Evolutionary conservation across 2,888 invertebrate species (phyloP).

Genomic region (Scotopteryx bipunctaria): DNA sequence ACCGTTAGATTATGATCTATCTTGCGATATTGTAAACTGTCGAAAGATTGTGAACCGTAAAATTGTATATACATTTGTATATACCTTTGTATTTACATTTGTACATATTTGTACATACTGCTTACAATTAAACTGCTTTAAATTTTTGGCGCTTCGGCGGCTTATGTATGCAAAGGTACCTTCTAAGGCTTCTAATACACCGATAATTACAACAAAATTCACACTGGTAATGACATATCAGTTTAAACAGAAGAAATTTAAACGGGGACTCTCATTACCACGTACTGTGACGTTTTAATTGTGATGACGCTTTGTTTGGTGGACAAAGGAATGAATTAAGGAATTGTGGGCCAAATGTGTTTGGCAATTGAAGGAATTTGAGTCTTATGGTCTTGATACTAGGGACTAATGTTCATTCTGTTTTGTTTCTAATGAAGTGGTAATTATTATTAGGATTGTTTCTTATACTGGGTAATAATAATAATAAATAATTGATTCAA

Average conservation of each 20-base stretch:
- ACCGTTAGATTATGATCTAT: no score
- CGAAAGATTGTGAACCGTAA: no score
- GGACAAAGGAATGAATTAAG: constrained; percentile 37
- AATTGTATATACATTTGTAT: no score
- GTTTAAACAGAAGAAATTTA: constrained; percentile 29
- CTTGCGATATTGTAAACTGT: no score
- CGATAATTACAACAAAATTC: constrained; percentile 10
- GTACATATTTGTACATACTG: no score
- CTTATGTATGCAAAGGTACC: background rate
- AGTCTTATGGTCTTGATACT: background rate
- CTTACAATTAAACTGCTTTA: no score
- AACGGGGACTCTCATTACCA: constrained; percentile 35
- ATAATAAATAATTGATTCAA: no score
- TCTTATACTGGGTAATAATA: no score
- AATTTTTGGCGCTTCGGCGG: no score
- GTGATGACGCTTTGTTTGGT: constrained; percentile 34
- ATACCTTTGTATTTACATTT: no score
- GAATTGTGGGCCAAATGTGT: constrained; percentile 29
- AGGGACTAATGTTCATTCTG: background rate
- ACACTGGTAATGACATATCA: constrained; percentile 27
- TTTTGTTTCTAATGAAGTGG: constrained; percentile 2
- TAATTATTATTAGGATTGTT: no score
- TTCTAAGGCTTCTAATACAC: background rate
- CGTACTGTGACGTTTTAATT: constrained; percentile 35
- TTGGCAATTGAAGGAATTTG: constrained; percentile 11